Conservation (phyloP, 2,797 vertebrate species). For the Crocidura indochinensis region DNA sequence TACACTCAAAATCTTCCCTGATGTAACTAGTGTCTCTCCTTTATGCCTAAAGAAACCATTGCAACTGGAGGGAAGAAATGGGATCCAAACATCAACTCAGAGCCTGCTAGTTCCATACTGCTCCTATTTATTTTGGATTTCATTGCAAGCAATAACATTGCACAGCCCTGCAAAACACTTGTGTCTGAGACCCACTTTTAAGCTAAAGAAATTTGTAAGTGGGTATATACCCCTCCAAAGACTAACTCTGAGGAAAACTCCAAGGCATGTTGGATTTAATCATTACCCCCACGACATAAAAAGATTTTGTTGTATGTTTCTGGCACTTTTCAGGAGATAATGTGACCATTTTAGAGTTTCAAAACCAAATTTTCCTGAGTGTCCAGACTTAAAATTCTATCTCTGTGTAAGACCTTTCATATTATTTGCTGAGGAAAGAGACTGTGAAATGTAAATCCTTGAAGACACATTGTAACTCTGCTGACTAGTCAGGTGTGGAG, state of each 20-base stretch:
- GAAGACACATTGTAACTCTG: slow-evolving; percentile 56
- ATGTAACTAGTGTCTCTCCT: neutral
- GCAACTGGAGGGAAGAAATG: too few relatives aligned
- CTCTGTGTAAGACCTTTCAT: slow-evolving; percentile 69
- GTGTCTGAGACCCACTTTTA: neutral
- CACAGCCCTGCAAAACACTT: neutral
- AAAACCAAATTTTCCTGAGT: neutral
- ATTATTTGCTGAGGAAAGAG: slow-evolving; percentile 67
- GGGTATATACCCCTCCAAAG: slow-evolving; percentile 5
- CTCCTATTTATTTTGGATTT: neutral
- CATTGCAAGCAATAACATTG: neutral
- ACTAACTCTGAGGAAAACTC: neutral
- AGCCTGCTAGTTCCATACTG: neutral
- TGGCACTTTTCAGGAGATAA: slow-evolving; percentile 31
- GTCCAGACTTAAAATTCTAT: slow-evolving; percentile 73
- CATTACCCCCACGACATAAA: slow-evolving; percentile 4
- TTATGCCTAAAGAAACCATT: neutral
- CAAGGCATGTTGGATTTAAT: neutral
- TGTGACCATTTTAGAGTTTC: slow-evolving; percentile 11
- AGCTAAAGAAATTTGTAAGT: neutral
- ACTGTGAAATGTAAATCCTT: slow-evolving; percentile 48
- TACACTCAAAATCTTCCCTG: neutral
- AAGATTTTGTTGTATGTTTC: slow-evolving; percentile 38
- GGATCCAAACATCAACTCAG: neutral
- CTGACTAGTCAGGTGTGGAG: slow-evolving; percentile 53